Evolutionary conservation across 1,140 invertebrate species (phyloP).

Genomic region (Procambarus virginalis): DNA sequence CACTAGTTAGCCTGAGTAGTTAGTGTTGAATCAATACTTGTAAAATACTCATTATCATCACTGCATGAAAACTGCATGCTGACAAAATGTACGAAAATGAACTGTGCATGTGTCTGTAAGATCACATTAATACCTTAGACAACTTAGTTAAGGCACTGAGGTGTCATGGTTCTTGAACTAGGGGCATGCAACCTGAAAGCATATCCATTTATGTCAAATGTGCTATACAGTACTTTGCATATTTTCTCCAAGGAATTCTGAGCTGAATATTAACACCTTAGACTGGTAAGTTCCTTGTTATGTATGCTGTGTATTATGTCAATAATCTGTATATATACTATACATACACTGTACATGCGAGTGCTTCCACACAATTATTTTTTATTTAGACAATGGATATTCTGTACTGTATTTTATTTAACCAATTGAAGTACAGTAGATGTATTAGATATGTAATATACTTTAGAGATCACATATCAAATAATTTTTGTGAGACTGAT

Average conservation of each 20-base stretch:
- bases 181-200: background rate
- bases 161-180: background rate
- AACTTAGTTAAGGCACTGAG: background rate
- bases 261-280: background rate
- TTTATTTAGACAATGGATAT: background rate
- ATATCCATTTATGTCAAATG: background rate
- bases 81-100: background rate
- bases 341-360: background rate
- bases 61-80: conserved; percentile 3
- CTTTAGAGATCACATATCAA: background rate
- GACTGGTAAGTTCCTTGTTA: background rate
- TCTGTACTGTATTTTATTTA: background rate
- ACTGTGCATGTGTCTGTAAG: background rate
- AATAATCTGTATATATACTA: background rate
- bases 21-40: background rate
- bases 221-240: background rate
- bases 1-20: background rate
- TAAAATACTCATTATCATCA: background rate
- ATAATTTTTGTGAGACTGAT: background rate
- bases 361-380: background rate
- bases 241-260: background rate
- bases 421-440: background rate
- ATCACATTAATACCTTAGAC: background rate
- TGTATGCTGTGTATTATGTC: background rate
- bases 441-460: background rate